Base-by-base conservation (phyloP, 2,113 vertebrate species). In the Theristicus caerulescens region DNA sequence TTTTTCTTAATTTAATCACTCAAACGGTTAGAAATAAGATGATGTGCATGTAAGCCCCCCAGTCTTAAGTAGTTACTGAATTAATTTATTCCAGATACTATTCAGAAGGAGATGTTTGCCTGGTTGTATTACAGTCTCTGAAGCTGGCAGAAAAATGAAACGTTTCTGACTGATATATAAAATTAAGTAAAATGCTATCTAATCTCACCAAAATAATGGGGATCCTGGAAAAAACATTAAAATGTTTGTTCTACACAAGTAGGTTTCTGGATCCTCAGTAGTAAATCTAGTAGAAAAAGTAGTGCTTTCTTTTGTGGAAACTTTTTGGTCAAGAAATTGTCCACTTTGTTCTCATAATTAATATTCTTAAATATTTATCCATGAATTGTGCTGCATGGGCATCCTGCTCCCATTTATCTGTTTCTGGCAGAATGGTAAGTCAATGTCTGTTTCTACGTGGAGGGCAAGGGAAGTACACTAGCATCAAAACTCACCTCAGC, bases 401-500 rank as follows among this genome's bases (percentile, higher is more conserved):
- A 36, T 36, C 38, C 71, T 76, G 29, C 69, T 79, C 29, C 74
- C 1, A 0, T 19, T 46, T 59, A 12, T 22, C 21, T 52, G 46
- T 25, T 81, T 19, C 40, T 61, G 47, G 22, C 31, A 55, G 74
- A 42, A 31, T 7, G 38, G 34, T 15, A 58, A 13, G 20, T 36
- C 67, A 3, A 1, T 18, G 10, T 8, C 34, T 31, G 44, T 10
- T 44, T 6, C 2, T 0, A 10, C 0, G 0, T 21, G n/a, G 24
- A 25, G 57, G 22, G 27, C 15, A 52, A 34, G 64, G 46, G 62
- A 12, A 32, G n/a, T 7, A 24, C 4, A 2, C 11, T 1, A 7
- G 25, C 61, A 74, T 14, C 66, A n/a, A 34, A 38, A 80, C 98
- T 98, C 86, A 98, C 98, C 98, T 96, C 79, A 99, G 97, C 0